A percentile compares a stretch with the other conserved stretches of the same genome.
Evolutionary conservation across 2,888 invertebrate species (phyloP).

Genomic region (Dynastes hyllus): DNA sequence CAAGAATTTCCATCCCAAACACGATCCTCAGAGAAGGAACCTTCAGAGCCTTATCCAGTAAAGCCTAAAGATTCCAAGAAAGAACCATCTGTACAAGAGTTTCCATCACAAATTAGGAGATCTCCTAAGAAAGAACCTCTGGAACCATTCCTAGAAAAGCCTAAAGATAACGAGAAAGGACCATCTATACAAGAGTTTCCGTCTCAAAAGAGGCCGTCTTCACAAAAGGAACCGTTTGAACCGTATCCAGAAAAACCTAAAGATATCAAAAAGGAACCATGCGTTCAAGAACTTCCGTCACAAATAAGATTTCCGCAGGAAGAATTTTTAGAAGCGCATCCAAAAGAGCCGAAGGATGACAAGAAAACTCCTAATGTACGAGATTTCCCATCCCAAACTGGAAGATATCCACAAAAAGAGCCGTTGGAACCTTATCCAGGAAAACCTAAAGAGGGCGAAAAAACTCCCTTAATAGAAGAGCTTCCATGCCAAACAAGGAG

Average conservation of each 20-base stretch:
- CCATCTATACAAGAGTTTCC: constrained; percentile 42
- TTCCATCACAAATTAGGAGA: constrained; percentile 58
- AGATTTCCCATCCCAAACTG: constrained; percentile 46
- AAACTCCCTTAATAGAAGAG: constrained; percentile 44
- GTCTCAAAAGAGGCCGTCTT: constrained; percentile 26
- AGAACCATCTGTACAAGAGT: constrained; percentile 54
- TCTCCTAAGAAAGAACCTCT: constrained; percentile 53
- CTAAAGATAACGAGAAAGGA: constrained; percentile 24
- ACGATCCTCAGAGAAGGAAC: constrained; percentile 52
- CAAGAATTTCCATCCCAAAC: constrained; percentile 56
- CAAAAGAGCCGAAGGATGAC: constrained; percentile 33
- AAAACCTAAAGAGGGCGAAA: constrained; percentile 9
- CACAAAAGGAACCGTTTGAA: constrained; percentile 49
- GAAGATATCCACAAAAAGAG: constrained; percentile 52
- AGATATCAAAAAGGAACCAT: constrained; percentile 29
- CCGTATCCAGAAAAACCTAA: constrained; percentile 53
- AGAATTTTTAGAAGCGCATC: constrained; percentile 48
- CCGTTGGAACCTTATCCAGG: constrained; percentile 57
- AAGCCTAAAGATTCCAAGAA: constrained; percentile 54
- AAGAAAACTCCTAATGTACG: constrained; percentile 2
- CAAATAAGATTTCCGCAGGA: constrained; percentile 55
- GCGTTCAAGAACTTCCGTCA: constrained; percentile 53
- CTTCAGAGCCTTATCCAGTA: constrained; percentile 55
- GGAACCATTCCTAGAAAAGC: constrained; percentile 50
- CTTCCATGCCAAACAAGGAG: constrained; percentile 54